These are phyloP conservation scores for Drosophila mayaguana DNA, from an alignment of 2,888 invertebrate genomes.

Conservation along the genomic window DNA sequence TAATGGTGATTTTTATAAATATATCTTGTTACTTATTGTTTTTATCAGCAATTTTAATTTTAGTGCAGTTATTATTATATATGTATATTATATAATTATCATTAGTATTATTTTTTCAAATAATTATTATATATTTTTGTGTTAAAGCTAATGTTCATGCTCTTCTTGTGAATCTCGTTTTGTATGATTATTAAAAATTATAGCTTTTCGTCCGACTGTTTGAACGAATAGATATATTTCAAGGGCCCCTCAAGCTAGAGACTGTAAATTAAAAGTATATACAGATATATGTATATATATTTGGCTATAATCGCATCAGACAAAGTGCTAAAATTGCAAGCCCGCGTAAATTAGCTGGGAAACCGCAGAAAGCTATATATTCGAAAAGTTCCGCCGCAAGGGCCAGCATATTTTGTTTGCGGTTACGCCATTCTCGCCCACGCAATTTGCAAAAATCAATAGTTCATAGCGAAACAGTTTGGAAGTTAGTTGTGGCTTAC, in stretches of 20 bases:
- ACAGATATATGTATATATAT: not conserved
- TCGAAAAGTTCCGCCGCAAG: not conserved
- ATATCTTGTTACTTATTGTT: too few species aligned
- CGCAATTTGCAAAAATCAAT: slow-evolving; percentile 1
- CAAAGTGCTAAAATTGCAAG: slow-evolving; percentile 15
- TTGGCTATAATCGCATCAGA: slow-evolving; percentile 1
- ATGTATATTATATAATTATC: too few species aligned
- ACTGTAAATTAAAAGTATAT: slow-evolving; percentile 2
- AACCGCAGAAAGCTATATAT: slow-evolving; percentile 11
- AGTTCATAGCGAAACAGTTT: slow-evolving; percentile 9
- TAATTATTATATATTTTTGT: not conserved
- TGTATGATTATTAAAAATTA: not conserved
- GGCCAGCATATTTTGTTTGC: slow-evolving; percentile 7
- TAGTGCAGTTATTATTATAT: too few species aligned
- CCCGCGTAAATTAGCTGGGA: slow-evolving; percentile 14
- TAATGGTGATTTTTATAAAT: too few species aligned
- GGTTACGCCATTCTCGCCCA: slow-evolving; percentile 3
- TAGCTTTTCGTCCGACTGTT: not conserved
- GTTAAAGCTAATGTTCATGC: not conserved
- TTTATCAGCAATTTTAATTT: too few species aligned
- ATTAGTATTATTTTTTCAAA: too few species aligned
- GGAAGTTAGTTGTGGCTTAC: slow-evolving; percentile 1
- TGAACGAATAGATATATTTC: not conserved
- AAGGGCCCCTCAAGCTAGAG: not conserved
- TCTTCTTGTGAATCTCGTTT: not conserved